Conservation (phyloP, 2,797 vertebrate genomes). For the Thripadectes ignobilis region DNA sequence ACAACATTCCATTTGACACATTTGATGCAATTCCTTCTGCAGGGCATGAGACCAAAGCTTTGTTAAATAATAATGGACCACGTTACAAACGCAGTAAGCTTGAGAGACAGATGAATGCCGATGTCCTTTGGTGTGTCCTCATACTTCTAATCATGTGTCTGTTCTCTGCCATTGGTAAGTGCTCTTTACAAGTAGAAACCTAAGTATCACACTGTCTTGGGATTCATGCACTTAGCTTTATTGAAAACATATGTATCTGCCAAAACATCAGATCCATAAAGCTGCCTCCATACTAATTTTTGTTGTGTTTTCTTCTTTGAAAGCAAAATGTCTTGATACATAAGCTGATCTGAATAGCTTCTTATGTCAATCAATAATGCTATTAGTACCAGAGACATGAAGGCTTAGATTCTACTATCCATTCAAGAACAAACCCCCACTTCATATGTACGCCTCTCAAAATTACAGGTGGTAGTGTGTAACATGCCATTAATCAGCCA, state of each 20-base stretch:
- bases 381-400: neutral
- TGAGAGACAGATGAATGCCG: slow-evolving; percentile 94
- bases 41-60: slow-evolving; percentile 98
- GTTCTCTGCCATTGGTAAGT: slow-evolving; percentile 92
- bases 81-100: slow-evolving; percentile 97
- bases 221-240: neutral
- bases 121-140: slow-evolving; percentile 96
- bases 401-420: neutral
- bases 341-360: neutral
- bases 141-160: slow-evolving; percentile 95
- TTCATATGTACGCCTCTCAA: neutral
- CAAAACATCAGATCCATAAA: neutral
- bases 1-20: neutral
- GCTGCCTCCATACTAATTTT: neutral
- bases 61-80: slow-evolving; percentile 96
- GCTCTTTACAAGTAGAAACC: neutral
- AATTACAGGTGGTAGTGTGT: neutral
- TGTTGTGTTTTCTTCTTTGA: neutral
- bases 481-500: neutral
- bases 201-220: neutral
- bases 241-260: neutral
- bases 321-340: neutral
- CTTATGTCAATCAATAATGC: neutral
- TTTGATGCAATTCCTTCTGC: slow-evolving; percentile 28
- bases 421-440: neutral